A percentile compares a stretch with the other conserved stretches of the same genome.
phyloP scores from a whole-genome alignment of 2,888 invertebrate genomes.

The Netelia fuscicornis region DNA sequence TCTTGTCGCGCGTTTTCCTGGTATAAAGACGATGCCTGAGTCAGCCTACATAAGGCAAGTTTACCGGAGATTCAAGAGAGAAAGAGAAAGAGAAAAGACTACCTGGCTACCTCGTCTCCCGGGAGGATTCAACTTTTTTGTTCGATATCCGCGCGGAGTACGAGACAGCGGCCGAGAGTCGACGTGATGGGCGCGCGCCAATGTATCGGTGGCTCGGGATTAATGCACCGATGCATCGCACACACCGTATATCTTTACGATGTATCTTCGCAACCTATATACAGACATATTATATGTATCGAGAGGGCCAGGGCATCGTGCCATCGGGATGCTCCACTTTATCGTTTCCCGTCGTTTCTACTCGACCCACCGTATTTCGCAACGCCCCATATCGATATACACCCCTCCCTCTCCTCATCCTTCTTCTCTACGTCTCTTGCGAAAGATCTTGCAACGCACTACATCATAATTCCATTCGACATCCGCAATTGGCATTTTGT shows the following conservation, averaged over 20 bases:
- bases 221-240: constrained; percentile 65
- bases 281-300: not conserved
- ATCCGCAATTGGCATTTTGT: constrained; percentile 33
- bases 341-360: constrained; percentile 71
- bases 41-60: constrained; percentile 82
- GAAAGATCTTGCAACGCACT: not conserved
- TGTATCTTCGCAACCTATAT: not conserved
- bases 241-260: constrained; percentile 44
- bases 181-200: constrained; percentile 45
- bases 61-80: constrained; percentile 67
- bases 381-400: constrained; percentile 21
- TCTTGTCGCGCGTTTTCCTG: constrained; percentile 78
- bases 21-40: constrained; percentile 75
- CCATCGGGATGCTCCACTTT: constrained; percentile 74
- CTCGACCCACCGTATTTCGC: not conserved
- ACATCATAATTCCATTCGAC: constrained; percentile 17
- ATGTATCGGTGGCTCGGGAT: constrained; percentile 51
- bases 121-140: constrained; percentile 79
- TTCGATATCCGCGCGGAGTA: constrained; percentile 70
- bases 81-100: too few species aligned
- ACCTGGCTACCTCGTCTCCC: constrained; percentile 67
- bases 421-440: not conserved
- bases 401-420: not conserved
- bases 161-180: constrained; percentile 39
- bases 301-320: constrained; percentile 53